Evolutionary conservation across 2,113 vertebrate species (phyloP), one percentile per base, ranked within the genome.

Genomic region (Sapayoa aenigma): DNA sequence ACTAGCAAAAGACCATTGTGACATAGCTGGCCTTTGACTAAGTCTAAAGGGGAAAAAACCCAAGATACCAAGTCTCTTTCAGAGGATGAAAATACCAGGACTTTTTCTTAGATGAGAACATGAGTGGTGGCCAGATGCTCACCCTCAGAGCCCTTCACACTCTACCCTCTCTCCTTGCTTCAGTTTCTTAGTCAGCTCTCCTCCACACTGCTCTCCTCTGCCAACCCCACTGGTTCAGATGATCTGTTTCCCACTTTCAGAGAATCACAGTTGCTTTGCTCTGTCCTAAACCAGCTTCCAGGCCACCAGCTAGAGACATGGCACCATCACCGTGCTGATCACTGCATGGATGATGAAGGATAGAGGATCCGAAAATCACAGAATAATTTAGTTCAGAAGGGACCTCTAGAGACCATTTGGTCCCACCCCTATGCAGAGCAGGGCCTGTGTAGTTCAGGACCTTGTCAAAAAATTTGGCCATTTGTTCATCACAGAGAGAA

Each of bases 341-440:
- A 25, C n/a, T 60, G n/a, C 24, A 17, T 17, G 24, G 33, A 62
- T n/a, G 17, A 47, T 41, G 62, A 10, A 46, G 49, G 35, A 30
- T 12, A 69, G 37, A 66, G 13, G 35, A 75, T 42, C 31, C 25
- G 17, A 74, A 66, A 74, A 47, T 49, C 18, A 27, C 41, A 49
- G 14, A 27, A 35, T 41, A 35, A 47, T 47, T 83, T 31, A 76
- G 21, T n/a, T 9, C 65, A 31, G 30, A 76, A 65, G 49, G 25
- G 8, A 83, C 15, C 23, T 68, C 11, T 52, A 37, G 71, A 72
- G 5, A 33, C 39, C 39, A 30, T 14, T 19, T 62, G 14, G 28
- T 46, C 39, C 56, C 11, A 7, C 3, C 7, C 44, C 6, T 27
- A 6, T 0, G 2, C 23, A 59, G 7, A 85, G 23, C 28, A 75